These are phyloP conservation scores for Sciurus vulgaris DNA, from an alignment of 2,797 vertebrate genomes.

Conservation along the genomic window DNA sequence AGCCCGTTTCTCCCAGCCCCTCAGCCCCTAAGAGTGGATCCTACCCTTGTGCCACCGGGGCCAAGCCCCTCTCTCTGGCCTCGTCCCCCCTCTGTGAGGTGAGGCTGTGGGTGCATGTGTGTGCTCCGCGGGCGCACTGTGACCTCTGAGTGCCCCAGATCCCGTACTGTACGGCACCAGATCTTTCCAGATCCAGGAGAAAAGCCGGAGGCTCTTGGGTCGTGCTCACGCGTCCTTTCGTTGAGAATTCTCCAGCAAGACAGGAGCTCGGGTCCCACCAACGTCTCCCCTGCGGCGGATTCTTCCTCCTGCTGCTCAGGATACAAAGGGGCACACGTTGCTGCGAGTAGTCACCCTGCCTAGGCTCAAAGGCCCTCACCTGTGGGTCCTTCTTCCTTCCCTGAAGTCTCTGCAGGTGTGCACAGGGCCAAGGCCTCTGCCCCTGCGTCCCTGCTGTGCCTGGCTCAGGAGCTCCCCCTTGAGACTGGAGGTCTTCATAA, in stretches of 20 bases:
- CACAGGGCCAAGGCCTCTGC: not conserved
- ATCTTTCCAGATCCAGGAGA: not conserved
- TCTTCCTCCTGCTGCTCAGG: not conserved
- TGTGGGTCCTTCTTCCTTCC: not conserved
- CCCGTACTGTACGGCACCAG: fast-evolving
- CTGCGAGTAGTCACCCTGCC: not conserved
- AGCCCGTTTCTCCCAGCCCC: not conserved
- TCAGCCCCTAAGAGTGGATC: fast-evolving
- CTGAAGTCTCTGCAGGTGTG: not conserved
- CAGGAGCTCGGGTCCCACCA: not conserved
- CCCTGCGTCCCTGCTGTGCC: not conserved
- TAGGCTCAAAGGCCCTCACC: not conserved
- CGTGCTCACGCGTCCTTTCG: fast-evolving
- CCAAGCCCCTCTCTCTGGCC: not conserved
- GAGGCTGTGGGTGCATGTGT: fast-evolving
- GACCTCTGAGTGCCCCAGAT: no score
- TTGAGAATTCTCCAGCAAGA: not conserved
- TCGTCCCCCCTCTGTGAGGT: not conserved
- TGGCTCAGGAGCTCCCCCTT: not conserved
- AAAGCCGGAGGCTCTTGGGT: fast-evolving
- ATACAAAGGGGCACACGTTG: fast-evolving
- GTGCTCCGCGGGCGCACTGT: fast-evolving
- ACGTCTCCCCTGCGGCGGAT: fast-evolving
- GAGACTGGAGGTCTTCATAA: not conserved
- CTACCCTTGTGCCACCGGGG: not conserved